Conservation (phyloP, 2,888 invertebrate species). For the Oligia strigilis region DNA sequence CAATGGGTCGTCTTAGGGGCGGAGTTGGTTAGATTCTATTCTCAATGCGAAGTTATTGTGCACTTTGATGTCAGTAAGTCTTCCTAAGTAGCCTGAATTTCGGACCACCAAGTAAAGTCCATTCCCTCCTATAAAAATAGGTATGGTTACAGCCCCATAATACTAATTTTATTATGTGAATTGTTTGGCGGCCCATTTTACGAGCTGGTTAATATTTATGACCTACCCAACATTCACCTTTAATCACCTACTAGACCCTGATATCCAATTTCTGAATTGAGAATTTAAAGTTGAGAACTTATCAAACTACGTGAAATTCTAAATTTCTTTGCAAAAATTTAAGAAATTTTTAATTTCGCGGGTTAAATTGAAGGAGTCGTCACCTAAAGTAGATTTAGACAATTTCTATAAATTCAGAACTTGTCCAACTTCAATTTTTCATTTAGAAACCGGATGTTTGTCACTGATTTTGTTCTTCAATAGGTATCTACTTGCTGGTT, state of each 20-base stretch:
- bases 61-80: background rate
- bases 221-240: background rate
- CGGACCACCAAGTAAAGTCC: background rate
- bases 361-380: no score
- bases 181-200: no score
- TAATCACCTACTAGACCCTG: no score
- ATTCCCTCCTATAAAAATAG: background rate
- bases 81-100: background rate
- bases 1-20: no score
- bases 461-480: background rate
- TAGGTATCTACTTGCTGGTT: background rate
- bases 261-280: background rate
- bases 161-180: constrained; percentile 1
- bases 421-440: background rate
- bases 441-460: no score
- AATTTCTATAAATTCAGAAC: background rate
- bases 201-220: no score
- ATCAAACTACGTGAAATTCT: background rate
- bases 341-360: background rate
- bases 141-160: background rate
- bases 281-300: background rate
- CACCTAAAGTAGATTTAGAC: background rate
- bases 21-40: background rate
- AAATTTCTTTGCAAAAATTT: background rate
- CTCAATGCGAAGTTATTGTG: background rate